A percentile compares a stretch with the other conserved stretches of the same genome.
Evolutionary conservation across 35 echinoderm and acorn worm species (phyloP).

Genomic region (Heliocidaris tuberculata): DNA sequence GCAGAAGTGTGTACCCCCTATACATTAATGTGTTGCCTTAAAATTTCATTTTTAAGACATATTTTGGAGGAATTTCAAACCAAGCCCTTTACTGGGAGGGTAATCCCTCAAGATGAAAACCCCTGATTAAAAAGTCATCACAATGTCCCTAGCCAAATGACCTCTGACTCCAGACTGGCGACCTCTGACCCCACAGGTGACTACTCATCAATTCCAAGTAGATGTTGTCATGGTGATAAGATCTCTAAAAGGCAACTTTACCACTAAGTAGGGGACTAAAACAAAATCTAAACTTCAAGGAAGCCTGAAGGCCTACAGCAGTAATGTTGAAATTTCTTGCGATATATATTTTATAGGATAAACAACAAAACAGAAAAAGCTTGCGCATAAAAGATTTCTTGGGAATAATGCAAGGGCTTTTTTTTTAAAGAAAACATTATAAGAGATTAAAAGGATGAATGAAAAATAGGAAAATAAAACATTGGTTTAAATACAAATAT

Average conservation of each 20-base stretch:
- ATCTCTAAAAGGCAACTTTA: background rate
- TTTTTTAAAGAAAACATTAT: too few species aligned
- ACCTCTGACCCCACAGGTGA: background rate
- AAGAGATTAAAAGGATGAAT: too few species aligned
- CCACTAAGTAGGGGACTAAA: background rate
- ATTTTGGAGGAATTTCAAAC: background rate
- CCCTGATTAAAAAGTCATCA: conserved; percentile 38
- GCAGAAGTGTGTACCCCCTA: too few species aligned
- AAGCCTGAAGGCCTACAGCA: background rate
- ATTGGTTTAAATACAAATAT: too few species aligned
- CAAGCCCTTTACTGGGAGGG: background rate
- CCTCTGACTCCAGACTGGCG: conserved; percentile 24
- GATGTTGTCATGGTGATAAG: conserved; percentile 33
- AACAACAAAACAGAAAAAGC: too few species aligned
- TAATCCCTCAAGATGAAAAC: background rate
- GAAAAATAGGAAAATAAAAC: too few species aligned
- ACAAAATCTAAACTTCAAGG: background rate
- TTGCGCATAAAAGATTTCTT: too few species aligned
- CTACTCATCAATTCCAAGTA: conserved; percentile 22
- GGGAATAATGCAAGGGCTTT: too few species aligned
- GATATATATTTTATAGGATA: too few species aligned
- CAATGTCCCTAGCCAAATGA: background rate
- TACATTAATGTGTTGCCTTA: too few species aligned
- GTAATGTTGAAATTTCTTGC: too few species aligned
- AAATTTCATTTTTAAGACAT: background rate